Base-by-base conservation (phyloP, 2,888 invertebrate genomes). In the Germaria angustata region DNA sequence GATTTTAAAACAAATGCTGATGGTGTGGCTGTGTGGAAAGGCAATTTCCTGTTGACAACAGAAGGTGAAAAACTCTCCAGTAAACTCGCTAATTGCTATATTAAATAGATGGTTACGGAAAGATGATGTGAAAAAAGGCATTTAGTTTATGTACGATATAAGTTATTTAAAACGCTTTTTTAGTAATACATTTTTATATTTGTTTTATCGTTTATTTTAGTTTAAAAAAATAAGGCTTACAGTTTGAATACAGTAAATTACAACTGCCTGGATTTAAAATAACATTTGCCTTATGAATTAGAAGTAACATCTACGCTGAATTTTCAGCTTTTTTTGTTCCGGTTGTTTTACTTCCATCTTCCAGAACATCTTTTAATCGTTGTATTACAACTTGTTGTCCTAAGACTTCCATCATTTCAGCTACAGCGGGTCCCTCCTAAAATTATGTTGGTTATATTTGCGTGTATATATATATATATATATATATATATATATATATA, bases 11-110 rank as follows among this genome's bases (percentile, higher is more conserved):
- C 95, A 1, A 95, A 94, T 91, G 91, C 92, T 2, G 93, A 93
- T 59, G 93, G 95, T 81, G 90, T 94, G 84, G 98, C 97, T 59
- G 95, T 95, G 68, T 98, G 98, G 98, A 95, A 96, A 91, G 95
- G 95, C 24, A 96, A 95, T 91, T 93, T 94, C 87, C 92, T 98
- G 84, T 89, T 95, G 75, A 93, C 97, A 71, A 91, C 94, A 68
- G 93, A 92, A 85, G 97, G 96, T 32, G 96, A 95, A 84, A 93
- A 94, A 87, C 93, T 98, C 22, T 93, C 92, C 53, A 95, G 95
- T 86, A 95, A 95, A 90, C 93, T 98, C 91, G 94, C 94, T 88
- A 95, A 95, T 90, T 96, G 95, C 85, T 95, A 96, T 28, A 97
- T 98, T 84, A 97, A 96, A 93, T 98, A 87, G 79, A 78, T 46